Percentiles rank a stretch among this genome's conserved stretches.
Evolutionary conservation across 2,888 invertebrate genomes (phyloP).

Genomic region (Lepidonotus clava): DNA sequence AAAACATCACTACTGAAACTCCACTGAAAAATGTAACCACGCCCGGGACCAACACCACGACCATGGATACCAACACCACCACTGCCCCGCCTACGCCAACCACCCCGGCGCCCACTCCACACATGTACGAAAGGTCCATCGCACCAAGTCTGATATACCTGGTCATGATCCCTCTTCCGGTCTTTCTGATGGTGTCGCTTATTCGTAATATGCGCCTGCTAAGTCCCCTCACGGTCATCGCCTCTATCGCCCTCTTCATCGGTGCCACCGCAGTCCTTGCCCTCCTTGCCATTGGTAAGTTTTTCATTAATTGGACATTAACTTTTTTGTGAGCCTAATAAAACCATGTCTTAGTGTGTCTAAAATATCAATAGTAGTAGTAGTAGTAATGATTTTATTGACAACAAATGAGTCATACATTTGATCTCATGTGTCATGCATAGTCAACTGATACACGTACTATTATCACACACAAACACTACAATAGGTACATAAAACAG

Average conservation of each 20-base stretch:
- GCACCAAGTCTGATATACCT: constrained; percentile 70
- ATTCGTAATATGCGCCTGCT: constrained; percentile 74
- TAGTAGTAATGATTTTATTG: no score
- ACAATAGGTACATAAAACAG: no score
- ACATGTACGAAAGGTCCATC: background rate
- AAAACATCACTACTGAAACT: background rate
- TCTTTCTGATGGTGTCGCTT: constrained; percentile 75
- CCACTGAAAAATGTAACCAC: constrained; percentile 13
- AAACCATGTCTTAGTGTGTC: no score
- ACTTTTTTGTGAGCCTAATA: no score
- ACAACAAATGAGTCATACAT: no score
- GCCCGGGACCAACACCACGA: constrained; percentile 16
- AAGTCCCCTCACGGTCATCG: constrained; percentile 73
- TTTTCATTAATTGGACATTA: no score
- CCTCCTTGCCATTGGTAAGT: constrained; percentile 64
- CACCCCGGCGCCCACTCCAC: constrained; percentile 27
- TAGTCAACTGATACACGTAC: no score
- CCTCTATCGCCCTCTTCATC: constrained; percentile 73
- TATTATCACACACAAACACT: no score
- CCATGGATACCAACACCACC: background rate
- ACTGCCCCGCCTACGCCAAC: constrained; percentile 8
- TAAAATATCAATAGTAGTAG: no score
- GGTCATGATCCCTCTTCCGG: constrained; percentile 71
- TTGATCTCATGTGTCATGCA: no score
- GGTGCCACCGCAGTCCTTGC: constrained; percentile 73